These are phyloP conservation scores for Festucalex cinctus DNA, from an alignment of 2,113 vertebrate genomes.

Conservation along the genomic window DNA sequence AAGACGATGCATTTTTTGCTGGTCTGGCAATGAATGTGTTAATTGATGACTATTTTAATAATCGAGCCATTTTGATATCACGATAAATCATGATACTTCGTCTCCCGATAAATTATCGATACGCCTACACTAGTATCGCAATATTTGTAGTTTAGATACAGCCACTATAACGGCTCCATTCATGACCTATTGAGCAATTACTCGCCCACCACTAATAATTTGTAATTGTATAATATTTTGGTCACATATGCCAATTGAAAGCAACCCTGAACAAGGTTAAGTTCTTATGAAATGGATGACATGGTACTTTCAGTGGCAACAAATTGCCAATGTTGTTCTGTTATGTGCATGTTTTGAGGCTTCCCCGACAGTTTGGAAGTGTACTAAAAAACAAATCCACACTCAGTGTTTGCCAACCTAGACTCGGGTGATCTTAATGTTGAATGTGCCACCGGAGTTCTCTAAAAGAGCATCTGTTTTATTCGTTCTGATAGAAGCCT, in stretches of 20 bases:
- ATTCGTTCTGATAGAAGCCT: constrained; percentile 58
- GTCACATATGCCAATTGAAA: background rate
- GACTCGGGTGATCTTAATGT: constrained; percentile 6
- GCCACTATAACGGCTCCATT: too few species aligned
- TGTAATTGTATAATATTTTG: background rate
- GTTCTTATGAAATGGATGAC: background rate
- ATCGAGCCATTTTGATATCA: too few species aligned
- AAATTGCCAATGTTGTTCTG: background rate
- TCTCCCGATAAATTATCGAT: too few species aligned
- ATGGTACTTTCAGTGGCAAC: background rate
- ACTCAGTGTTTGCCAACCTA: background rate
- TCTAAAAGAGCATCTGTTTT: constrained; percentile 48
- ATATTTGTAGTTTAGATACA: too few species aligned
- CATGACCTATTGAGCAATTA: too few species aligned
- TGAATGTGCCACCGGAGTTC: constrained; percentile 10
- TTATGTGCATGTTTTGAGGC: background rate
- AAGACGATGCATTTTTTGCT: too few species aligned
- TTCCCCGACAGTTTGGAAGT: background rate
- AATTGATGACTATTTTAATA: too few species aligned
- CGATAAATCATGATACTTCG: too few species aligned
- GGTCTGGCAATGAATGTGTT: too few species aligned
- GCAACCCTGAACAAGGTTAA: background rate
- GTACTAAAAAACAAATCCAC: background rate
- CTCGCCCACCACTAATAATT: too few species aligned
- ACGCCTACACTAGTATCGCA: too few species aligned